Percentiles rank a stretch among this genome's conserved stretches.
phyloP scores from a whole-genome alignment of 2,113 vertebrate genomes.

The Poeciliopsis turrubarensis region DNA sequence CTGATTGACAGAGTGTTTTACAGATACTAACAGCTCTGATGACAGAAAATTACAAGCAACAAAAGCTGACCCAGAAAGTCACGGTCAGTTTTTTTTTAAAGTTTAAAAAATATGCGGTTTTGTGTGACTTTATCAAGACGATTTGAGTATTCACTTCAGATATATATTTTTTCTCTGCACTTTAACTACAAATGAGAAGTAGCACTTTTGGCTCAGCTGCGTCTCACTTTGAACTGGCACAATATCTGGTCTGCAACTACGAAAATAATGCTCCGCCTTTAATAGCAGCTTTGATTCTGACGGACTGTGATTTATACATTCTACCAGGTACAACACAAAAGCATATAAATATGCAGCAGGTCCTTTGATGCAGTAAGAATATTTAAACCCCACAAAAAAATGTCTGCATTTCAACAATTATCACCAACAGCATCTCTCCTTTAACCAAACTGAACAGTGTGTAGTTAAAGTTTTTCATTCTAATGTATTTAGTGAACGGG shows the following conservation, averaged over 20 bases:
- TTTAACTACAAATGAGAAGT: too few relatives aligned
- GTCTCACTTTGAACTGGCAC: not conserved
- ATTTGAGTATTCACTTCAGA: not conserved
- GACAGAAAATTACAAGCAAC: not conserved
- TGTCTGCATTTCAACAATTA: not conserved
- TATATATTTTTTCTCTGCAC: not conserved
- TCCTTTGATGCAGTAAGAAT: not conserved
- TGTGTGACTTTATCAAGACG: not conserved
- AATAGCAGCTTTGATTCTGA: not conserved
- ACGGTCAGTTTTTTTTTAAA: not conserved
- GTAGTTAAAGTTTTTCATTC: too few relatives aligned
- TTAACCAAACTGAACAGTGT: too few relatives aligned
- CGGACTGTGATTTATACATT: not conserved
- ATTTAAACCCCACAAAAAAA: not conserved
- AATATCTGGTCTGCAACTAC: not conserved
- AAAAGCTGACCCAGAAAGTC: not conserved
- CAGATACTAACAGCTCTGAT: not conserved
- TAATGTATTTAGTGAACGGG: not conserved
- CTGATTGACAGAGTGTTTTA: not conserved
- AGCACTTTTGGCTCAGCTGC: too few relatives aligned
- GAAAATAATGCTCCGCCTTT: too few relatives aligned
- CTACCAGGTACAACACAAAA: not conserved
- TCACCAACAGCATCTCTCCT: not conserved
- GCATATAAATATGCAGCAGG: not conserved
- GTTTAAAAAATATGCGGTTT: not conserved